Evolutionary conservation across 2,797 vertebrate genomes (phyloP), one percentile per base, ranked within the genome.

Genomic region (Eidolon dupreanum): DNA sequence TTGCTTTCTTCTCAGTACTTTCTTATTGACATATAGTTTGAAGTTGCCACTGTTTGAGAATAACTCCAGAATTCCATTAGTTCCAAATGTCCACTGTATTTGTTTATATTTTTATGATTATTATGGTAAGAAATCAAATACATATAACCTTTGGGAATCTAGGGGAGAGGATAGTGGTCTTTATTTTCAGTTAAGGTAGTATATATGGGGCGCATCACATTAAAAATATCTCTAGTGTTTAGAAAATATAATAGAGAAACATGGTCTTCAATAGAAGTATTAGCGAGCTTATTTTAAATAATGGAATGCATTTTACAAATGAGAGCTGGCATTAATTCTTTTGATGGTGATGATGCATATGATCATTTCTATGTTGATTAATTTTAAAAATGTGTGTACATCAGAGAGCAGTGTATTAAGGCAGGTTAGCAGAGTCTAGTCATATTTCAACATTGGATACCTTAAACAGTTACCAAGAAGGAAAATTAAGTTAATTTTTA

Each of bases 51-150:
- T 97, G 90, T 97, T 94, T 86, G 71, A 90, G 74, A 90, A 71
- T 11, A 41, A 15, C 88, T 98, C 88, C 90, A 84, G 94, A 87
- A 96, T 97, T 93, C 70, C 65, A 92, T 98, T 96, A 94, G 83
- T 96, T 93, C 84, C 93, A 95, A 94, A 96, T 97, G 74, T 97
- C 93, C 59, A 92, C 88, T 91, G 28, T 94, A 89, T 97, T 97
- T 98, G 88, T 88, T 92, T 95, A 90, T 97, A 90, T 94, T 94
- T 96, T 97, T 97, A 82, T 97, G 75, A 95, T 71, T 95, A 74
- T 94, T 49, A 81, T 89, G 88, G 82, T 7, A 96, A 97, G 97
- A 95, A 95, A 75, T 46, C 46, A 77, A 70, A 96, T 77, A 49
- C 41, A 33, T 77, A 61, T 65, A 90, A 55, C 46, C 90, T 94